These are phyloP conservation scores for Eubasilissa splendida DNA, from an alignment of 2,888 invertebrate species.

Conservation along the genomic window DNA sequence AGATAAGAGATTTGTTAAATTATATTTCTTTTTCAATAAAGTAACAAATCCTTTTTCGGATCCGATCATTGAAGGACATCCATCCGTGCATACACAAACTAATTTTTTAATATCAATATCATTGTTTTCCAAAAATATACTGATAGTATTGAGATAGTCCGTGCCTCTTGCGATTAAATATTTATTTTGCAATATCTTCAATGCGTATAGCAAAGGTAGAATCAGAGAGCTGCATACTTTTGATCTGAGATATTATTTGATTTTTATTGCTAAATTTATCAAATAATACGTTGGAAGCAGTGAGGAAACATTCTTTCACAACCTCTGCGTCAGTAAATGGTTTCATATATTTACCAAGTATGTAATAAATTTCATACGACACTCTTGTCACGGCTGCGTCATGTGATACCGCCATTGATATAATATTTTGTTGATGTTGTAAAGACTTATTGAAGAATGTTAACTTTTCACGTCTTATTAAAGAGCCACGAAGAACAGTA, in stretches of 20 bases:
- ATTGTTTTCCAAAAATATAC: too few species aligned
- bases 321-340: too few species aligned
- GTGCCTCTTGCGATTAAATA: neutral
- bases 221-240: too few species aligned
- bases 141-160: neutral
- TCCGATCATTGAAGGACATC: constrained; percentile 23
- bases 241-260: too few species aligned
- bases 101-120: too few species aligned
- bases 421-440: constrained; percentile 44
- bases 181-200: neutral
- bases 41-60: constrained; percentile 42
- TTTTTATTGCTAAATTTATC: too few species aligned
- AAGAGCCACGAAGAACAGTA: neutral
- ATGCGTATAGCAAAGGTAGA: neutral
- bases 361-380: constrained; percentile 52
- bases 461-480: neutral
- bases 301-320: too few species aligned
- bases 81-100: too few species aligned
- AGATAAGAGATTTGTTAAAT: constrained; percentile 49
- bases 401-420: constrained; percentile 46
- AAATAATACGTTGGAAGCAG: too few species aligned
- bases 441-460: constrained; percentile 45
- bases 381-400: constrained; percentile 44
- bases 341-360: constrained; percentile 50
- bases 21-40: constrained; percentile 42